phyloP scores from a whole-genome alignment of 2,888 invertebrate species.

The Eilema caniola region DNA sequence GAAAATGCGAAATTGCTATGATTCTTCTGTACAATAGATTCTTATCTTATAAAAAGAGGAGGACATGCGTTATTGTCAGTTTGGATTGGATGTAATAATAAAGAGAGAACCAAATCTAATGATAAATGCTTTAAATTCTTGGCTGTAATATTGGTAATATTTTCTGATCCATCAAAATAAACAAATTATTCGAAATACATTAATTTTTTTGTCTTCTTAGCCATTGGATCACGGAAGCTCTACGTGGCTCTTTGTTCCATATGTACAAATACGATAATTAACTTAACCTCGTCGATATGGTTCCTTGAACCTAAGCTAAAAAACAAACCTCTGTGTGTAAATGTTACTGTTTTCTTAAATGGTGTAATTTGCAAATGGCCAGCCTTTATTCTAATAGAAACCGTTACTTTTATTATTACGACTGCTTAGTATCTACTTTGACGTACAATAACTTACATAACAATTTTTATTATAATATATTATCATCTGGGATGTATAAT shows the following conservation, averaged over 20 bases:
- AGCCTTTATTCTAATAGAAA: constrained; percentile 36
- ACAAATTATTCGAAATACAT: too few species aligned
- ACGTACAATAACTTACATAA: constrained; percentile 7
- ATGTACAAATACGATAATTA: constrained; percentile 40
- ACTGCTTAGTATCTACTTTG: constrained; percentile 22
- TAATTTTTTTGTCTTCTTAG: not conserved
- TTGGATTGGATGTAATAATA: not conserved
- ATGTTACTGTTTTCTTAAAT: constrained; percentile 38
- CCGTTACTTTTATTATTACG: constrained; percentile 37
- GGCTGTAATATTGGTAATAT: not conserved
- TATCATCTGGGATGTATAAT: constrained; percentile 11
- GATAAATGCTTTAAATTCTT: not conserved
- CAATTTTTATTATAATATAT: not conserved
- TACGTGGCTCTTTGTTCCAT: constrained; percentile 27
- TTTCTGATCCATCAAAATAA: too few species aligned
- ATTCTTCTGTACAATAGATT: not conserved
- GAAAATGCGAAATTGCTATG: not conserved
- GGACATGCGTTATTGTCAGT: not conserved
- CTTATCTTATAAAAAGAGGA: not conserved
- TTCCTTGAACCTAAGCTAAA: constrained; percentile 43
- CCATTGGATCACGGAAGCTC: constrained; percentile 27
- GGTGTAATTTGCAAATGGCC: constrained; percentile 42
- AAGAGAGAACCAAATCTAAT: not conserved
- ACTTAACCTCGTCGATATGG: constrained; percentile 43
- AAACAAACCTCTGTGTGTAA: constrained; percentile 29